These are phyloP conservation scores for Chaenodraco wilsoni DNA, from an alignment of 2,797 vertebrate genomes.

Conservation along the genomic window DNA sequence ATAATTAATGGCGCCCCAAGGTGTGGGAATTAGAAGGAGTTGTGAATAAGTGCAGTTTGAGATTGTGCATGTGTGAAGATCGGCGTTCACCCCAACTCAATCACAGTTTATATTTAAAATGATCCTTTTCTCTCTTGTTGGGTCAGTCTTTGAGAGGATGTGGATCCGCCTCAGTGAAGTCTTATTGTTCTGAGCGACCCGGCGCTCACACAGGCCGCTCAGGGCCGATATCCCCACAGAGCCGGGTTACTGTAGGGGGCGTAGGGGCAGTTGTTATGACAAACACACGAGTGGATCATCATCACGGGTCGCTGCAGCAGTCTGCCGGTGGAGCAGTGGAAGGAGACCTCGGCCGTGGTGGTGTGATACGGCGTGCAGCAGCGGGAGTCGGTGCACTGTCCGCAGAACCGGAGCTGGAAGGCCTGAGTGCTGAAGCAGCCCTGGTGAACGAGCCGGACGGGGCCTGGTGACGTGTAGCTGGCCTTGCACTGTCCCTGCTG, in stretches of 20 bases:
- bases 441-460: constrained; percentile 74
- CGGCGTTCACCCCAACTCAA: constrained; percentile 18
- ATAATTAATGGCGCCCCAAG: background rate
- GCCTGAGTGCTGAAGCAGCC: constrained; percentile 77
- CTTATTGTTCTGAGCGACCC: constrained; percentile 13
- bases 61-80: constrained; percentile 20
- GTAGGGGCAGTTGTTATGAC: constrained; percentile 81
- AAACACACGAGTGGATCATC: constrained; percentile 83
- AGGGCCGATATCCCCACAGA: constrained; percentile 68
- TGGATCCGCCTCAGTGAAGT: constrained; percentile 16
- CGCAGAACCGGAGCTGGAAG: constrained; percentile 79
- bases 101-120: constrained; percentile 46
- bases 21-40: background rate
- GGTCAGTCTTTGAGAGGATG: background rate
- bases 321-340: constrained; percentile 73
- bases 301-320: constrained; percentile 74
- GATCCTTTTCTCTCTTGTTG: constrained; percentile 8
- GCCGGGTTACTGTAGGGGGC: constrained; percentile 59
- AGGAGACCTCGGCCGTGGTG: constrained; percentile 73
- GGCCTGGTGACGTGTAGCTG: constrained; percentile 72
- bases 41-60: constrained; percentile 49
- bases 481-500: constrained; percentile 66
- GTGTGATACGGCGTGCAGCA: constrained; percentile 82
- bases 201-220: constrained; percentile 2
- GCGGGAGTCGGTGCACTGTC: constrained; percentile 76